A percentile compares a stretch with the other conserved stretches of the same genome.
These are phyloP conservation scores for Rhinogobio ventralis DNA, from an alignment of 2,797 vertebrate genomes.

Conservation along the genomic window DNA sequence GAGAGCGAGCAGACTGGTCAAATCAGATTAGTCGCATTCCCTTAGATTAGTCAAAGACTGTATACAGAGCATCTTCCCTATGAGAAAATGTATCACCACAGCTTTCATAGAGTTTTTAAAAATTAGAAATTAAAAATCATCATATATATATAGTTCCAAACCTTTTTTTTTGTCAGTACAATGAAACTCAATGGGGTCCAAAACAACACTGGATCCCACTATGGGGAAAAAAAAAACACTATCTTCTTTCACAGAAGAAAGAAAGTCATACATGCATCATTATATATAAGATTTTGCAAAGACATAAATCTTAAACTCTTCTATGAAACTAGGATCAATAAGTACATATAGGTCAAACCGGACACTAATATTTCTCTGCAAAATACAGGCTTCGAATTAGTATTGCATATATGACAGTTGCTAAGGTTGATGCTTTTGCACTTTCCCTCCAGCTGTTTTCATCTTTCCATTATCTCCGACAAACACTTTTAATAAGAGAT, in stretches of 20 bases:
- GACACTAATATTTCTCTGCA: not conserved
- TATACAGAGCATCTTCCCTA: constrained; percentile 41
- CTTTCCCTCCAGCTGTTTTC: constrained; percentile 43
- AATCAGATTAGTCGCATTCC: constrained; percentile 61
- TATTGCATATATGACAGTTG: not conserved
- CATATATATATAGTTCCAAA: not conserved
- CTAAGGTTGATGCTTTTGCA: constrained; percentile 6
- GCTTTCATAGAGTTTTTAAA: not conserved
- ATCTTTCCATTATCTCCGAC: constrained; percentile 44
- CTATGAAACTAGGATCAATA: not conserved
- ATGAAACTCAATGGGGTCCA: not conserved
- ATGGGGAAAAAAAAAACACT: not conserved
- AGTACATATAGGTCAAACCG: not conserved
- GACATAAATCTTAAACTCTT: not conserved
- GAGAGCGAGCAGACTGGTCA: constrained; percentile 37
- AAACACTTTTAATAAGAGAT: constrained; percentile 46
- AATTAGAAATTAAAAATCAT: not conserved
- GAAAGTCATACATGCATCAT: not conserved
- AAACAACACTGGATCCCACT: not conserved
- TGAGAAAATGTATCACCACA: not conserved
- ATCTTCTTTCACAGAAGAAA: not conserved
- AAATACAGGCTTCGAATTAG: not conserved
- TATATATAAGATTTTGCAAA: not conserved
- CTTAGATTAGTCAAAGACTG: constrained; percentile 53
- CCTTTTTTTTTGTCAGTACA: not conserved